These are phyloP conservation scores for Urosaurus nigricauda DNA, from an alignment of 2,797 vertebrate genomes.

Conservation along the genomic window DNA sequence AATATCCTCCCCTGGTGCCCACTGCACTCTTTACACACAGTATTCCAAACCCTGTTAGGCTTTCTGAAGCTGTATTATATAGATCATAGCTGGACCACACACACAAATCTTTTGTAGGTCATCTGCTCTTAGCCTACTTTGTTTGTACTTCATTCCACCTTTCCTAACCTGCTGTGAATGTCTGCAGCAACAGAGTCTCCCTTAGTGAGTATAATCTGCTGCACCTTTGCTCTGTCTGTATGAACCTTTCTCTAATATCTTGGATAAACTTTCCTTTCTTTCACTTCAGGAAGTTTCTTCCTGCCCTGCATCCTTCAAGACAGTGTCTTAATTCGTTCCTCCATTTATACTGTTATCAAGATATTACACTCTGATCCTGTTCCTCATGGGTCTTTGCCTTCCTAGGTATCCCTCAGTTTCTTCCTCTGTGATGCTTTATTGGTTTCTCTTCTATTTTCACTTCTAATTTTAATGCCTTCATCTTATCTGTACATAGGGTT, in stretches of 20 bases:
- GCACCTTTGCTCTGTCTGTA: constrained; percentile 20
- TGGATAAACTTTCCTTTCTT: constrained; percentile 5
- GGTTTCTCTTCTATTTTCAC: constrained; percentile 6
- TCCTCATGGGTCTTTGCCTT: background rate
- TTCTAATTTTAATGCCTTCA: constrained; percentile 18
- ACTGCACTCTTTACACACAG: background rate
- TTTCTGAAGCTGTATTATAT: background rate
- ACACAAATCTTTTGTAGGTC: background rate
- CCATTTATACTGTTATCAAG: background rate
- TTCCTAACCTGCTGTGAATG: constrained; percentile 13
- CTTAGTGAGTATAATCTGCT: background rate
- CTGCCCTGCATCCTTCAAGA: constrained; percentile 1
- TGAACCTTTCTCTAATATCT: constrained; percentile 13
- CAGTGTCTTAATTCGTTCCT: constrained; percentile 1
- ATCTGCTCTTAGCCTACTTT: constrained; percentile 9
- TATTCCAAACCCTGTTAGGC: background rate
- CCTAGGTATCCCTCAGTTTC: background rate
- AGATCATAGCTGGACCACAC: background rate
- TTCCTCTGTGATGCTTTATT: constrained; percentile 4
- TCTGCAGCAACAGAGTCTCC: background rate
- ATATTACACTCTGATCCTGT: constrained; percentile 3
- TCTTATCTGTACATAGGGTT: constrained; percentile 27
- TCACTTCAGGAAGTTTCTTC: constrained; percentile 22
- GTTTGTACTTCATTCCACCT: background rate
- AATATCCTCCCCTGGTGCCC: background rate